A percentile compares a stretch with the other conserved stretches of the same genome.
These are phyloP conservation scores for Acomys russatus DNA, from an alignment of 2,797 vertebrate species.

Conservation along the genomic window DNA sequence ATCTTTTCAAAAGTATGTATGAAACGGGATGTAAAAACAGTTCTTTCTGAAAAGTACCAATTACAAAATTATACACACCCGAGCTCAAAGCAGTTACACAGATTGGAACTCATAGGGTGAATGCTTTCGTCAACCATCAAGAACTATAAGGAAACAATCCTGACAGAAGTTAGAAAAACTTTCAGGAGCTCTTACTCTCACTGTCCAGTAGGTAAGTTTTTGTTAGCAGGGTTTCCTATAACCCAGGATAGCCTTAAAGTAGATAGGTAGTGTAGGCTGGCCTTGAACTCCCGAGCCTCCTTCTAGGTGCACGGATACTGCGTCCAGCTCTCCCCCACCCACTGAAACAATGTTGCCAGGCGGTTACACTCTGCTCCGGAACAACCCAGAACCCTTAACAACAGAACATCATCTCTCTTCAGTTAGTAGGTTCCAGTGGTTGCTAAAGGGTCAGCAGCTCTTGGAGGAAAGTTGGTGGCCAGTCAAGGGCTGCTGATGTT, in stretches of 20 bases:
- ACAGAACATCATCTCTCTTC: not conserved
- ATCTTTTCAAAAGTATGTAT: not conserved
- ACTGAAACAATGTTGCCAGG: not conserved
- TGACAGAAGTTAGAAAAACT: not conserved
- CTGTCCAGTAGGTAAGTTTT: not conserved
- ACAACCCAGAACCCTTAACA: not conserved
- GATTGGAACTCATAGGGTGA: not conserved
- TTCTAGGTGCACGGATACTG: not conserved
- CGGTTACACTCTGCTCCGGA: not conserved
- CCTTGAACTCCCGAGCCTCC: not conserved
- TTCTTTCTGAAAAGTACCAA: not conserved
- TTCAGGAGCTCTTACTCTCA: not conserved
- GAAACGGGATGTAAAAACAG: not conserved
- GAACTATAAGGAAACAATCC: not conserved
- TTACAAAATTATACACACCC: not conserved
- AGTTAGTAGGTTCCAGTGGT: not conserved
- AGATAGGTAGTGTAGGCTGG: no score
- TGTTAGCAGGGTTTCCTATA: not conserved
- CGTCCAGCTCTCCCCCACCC: not conserved
- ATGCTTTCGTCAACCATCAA: not conserved
- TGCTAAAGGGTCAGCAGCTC: not conserved
- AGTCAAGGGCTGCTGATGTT: no score
- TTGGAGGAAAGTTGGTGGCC: not conserved
- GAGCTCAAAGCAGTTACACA: not conserved
- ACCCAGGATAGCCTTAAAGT: not conserved